Base-by-base conservation (phyloP, 2,888 invertebrate species). In the Strigamia maritima region DNA sequence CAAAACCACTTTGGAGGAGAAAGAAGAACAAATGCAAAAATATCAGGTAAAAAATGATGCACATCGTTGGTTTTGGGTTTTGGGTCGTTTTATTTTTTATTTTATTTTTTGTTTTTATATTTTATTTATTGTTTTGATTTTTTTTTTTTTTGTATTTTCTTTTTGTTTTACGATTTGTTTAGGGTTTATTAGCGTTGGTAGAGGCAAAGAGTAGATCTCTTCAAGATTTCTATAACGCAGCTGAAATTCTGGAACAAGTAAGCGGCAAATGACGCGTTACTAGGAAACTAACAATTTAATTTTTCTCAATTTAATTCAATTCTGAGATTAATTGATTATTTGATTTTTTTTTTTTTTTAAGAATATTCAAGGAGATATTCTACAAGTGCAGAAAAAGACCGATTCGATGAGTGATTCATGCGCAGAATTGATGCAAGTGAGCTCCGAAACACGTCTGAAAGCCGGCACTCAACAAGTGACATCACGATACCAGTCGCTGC, bases 381-480 rank as follows among this genome's bases (percentile, higher is more conserved):
- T 26, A 2, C 22, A 26, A 31, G 74, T 28, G 28, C 74, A 79
- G 40, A 79, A 79, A 28, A 26, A 74, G 14, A 74, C 95, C 81
- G 95, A 95, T 85, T 93, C 94, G 87, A 88, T 95, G 85, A 91
- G 92, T 80, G 94, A 95, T 83, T 93, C 94, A 83, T 93, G 94
- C 28, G 92, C 93, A 74, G 95, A 95, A 83, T 87, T 95, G 19
- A 91, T 93, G 80, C 94, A 94, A 84, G 82, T 85, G 22, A 93
- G 93, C 82, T 94, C 94, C 26, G 95, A 95, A 84, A 91, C 92
- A 0, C 90, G 94, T 84, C 92, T 95, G 80, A 93, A 94, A 1
- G 93, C 94, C 81, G 94, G 92, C 84, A 90, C 95, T 38, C 95
- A 96, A 85, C 95, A 95, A 86, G 92, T 95, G 81, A 92, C 93